Evolutionary conservation across 1,140 invertebrate genomes (phyloP), one percentile per base, ranked within the genome.

Genomic region (Linepithema humile): DNA sequence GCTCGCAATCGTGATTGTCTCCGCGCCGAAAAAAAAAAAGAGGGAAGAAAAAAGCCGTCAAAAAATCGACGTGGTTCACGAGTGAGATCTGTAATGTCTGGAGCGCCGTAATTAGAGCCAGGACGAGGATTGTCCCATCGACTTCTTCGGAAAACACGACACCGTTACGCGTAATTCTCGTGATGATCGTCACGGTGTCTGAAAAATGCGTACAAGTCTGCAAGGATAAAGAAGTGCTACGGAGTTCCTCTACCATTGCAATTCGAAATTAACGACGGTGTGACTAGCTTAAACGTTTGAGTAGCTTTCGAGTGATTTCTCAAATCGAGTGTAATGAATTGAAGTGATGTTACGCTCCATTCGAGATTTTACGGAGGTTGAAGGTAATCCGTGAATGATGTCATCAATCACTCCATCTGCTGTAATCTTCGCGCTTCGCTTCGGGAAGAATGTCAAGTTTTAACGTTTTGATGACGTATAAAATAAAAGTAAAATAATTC

Each of bases 101-200:
- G 17, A 26, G 26, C 29, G 35, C 23, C 26, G 26, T 80, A 80
- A 80, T 80, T 80, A 70, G 35, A 80, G 35, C 35, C 35, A 29
- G 23, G 15, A 70, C 17, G 2, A 80, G 23, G 45, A 80, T 53
- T 80, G 64, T 70, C 75, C 29, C 50, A 70, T 69, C 50, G 73
- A 53, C 80, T 38, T 72, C 23, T 88, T 74, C 82, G 73, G 82
- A 48, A 87, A 77, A 88, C 73, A 82, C 85, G 40, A 32, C 74
- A 80, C 82, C 82, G 85, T 84, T 87, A 87, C 40, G 57, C 38
- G 82, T 60, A 67, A 40, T 70, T 38, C 50, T 26, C 55, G 2
- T 43, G 26, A 72, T 69, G 57, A 65, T 77, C 43, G 29, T 60
- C 69, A 67, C 72, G 43, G 29, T 35, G 23, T 55, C 10, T 70